phyloP scores from a whole-genome alignment of 1,140 invertebrate genomes.

The Eciton burchellii region DNA sequence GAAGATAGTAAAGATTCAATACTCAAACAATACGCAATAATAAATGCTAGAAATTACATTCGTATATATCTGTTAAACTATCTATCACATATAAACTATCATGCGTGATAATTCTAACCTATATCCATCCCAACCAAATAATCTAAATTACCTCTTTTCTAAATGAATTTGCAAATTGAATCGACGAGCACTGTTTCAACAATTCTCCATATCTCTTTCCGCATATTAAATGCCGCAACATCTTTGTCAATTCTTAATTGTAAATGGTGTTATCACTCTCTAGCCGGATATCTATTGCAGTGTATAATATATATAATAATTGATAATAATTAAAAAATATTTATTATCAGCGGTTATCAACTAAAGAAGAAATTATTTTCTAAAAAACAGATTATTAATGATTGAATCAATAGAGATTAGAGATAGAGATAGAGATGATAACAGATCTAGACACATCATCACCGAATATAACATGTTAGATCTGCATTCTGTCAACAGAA shows the following conservation, averaged over 20 bases:
- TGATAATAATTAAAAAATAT: too few species aligned
- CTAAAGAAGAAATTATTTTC: too few species aligned
- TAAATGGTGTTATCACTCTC: background rate
- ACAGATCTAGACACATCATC: too few species aligned
- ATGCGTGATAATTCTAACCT: conserved; percentile 4
- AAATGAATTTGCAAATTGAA: background rate
- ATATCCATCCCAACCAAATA: background rate
- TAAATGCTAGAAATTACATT: background rate
- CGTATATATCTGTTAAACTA: background rate
- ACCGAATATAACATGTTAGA: too few species aligned
- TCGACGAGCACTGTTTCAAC: background rate
- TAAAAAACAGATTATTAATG: too few species aligned
- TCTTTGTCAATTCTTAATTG: background rate
- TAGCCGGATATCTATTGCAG: too few species aligned
- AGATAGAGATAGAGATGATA: too few species aligned
- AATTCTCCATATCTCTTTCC: background rate
- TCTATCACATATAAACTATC: background rate
- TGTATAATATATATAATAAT: too few species aligned
- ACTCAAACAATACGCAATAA: background rate
- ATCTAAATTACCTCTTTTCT: conserved; percentile 14
- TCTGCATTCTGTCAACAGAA: too few species aligned
- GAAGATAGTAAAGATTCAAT: background rate
- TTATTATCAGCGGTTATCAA: too few species aligned
- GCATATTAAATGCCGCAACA: conserved; percentile 24
- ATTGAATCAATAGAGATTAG: too few species aligned